phyloP scores from a whole-genome alignment of 2,797 vertebrate species.

The Rhynchotus rufescens region DNA sequence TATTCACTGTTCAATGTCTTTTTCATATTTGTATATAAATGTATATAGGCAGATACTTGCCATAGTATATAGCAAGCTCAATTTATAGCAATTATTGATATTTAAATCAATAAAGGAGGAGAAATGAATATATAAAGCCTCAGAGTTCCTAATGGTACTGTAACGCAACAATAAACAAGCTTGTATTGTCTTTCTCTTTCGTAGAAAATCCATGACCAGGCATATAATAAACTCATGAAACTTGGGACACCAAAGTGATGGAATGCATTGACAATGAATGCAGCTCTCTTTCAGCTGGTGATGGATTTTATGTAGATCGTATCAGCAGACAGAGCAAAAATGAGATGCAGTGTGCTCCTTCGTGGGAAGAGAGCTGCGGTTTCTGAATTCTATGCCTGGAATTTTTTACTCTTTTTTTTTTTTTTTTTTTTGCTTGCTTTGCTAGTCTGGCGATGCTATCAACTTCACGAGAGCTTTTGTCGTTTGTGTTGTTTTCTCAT shows the following conservation, averaged over 20 bases:
- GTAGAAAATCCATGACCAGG: constrained; percentile 14
- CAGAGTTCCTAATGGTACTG: background rate
- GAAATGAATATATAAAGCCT: background rate
- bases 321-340: constrained; percentile 59
- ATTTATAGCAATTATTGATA: background rate
- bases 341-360: constrained; percentile 36
- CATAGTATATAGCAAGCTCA: background rate
- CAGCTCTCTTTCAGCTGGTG: constrained; percentile 33
- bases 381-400: constrained; percentile 44
- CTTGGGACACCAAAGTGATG: background rate
- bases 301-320: constrained; percentile 65
- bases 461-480: constrained; percentile 50
- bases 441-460: constrained; percentile 42
- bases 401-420: constrained; percentile 50
- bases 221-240: constrained; percentile 30
- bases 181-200: constrained; percentile 4
- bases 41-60: background rate
- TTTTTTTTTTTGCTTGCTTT: constrained; percentile 57
- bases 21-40: background rate
- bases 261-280: constrained; percentile 17
- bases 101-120: background rate
- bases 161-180: background rate
- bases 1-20: background rate
- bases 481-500: constrained; percentile 11
- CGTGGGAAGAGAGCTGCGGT: constrained; percentile 14